These are phyloP conservation scores for Bembecia ichneumoniformis DNA, from an alignment of 2,888 invertebrate species.

Conservation along the genomic window DNA sequence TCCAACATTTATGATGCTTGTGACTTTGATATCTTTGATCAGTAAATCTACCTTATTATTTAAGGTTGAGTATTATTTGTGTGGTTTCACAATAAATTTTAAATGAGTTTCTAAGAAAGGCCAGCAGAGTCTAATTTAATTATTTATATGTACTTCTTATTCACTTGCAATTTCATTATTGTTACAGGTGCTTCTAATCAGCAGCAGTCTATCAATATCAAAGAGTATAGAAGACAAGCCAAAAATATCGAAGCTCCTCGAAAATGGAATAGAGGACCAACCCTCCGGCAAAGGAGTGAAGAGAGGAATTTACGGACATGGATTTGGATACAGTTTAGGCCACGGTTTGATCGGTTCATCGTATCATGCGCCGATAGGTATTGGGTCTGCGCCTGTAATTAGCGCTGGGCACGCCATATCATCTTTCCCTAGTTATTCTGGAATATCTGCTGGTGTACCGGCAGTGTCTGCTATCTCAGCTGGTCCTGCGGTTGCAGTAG, in stretches of 20 bases:
- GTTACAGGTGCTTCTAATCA: conserved; percentile 50
- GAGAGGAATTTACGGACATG: conserved; percentile 34
- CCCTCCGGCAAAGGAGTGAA: conserved; percentile 45
- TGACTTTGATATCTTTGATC: no score
- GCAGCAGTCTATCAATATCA: conserved; percentile 44
- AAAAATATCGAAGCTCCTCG: conserved; percentile 45
- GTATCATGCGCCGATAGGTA: background rate
- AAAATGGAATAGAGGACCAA: conserved; percentile 50
- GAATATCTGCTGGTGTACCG: conserved; percentile 10
- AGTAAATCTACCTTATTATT: no score
- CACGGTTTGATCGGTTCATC: background rate
- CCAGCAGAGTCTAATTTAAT: background rate
- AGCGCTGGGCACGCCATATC: background rate
- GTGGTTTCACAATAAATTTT: background rate
- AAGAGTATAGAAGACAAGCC: conserved; percentile 39
- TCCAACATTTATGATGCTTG: no score
- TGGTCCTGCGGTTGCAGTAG: conserved; percentile 16
- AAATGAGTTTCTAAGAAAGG: no score
- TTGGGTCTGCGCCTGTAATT: background rate
- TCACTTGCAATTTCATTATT: background rate
- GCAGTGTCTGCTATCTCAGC: conserved; percentile 17
- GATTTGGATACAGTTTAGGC: conserved; percentile 1
- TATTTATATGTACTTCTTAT: background rate
- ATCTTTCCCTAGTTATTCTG: background rate
- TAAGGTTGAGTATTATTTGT: no score